Evolutionary conservation across 92 coral and sea anemone species (phyloP).

Genomic region (Ricordea florida): DNA sequence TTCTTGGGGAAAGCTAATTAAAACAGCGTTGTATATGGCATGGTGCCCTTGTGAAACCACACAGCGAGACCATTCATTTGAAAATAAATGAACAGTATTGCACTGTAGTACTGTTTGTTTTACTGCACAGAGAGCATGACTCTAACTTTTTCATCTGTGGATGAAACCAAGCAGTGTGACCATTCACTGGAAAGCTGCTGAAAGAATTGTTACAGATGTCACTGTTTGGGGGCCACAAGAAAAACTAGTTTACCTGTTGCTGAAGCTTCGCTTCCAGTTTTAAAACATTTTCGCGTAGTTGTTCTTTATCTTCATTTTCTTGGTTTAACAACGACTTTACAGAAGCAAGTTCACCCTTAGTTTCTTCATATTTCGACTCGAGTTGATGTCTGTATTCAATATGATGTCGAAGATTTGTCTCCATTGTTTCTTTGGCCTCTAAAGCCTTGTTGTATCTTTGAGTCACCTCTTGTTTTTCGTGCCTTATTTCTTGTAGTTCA

Average conservation of each 20-base stretch:
- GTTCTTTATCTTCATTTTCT: slow-evolving; percentile 12
- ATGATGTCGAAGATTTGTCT: slow-evolving; percentile 14
- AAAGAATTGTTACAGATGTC: too few species aligned
- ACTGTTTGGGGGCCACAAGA: background rate
- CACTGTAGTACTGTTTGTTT: too few species aligned
- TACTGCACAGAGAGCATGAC: too few species aligned
- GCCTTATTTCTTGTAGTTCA: slow-evolving; percentile 6
- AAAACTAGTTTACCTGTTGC: slow-evolving; percentile 12
- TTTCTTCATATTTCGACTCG: slow-evolving; percentile 45
- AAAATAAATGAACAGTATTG: too few species aligned
- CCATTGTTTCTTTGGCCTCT: slow-evolving; percentile 11
- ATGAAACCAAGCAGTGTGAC: too few species aligned
- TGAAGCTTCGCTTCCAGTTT: background rate
- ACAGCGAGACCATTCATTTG: too few species aligned
- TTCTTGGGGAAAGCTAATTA: too few species aligned
- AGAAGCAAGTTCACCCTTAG: slow-evolving; percentile 20
- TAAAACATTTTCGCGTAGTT: background rate
- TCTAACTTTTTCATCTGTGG: too few species aligned
- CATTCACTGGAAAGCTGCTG: too few species aligned
- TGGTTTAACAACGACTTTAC: background rate
- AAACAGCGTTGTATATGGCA: too few species aligned
- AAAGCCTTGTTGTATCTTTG: slow-evolving; percentile 15
- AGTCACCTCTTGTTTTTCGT: background rate
- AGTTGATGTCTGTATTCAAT: slow-evolving; percentile 30
- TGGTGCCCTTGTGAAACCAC: too few species aligned